Evolutionary conservation across 2,113 vertebrate species (phyloP), one percentile per base, ranked within the genome.

Genomic region (Nothocercus julius): DNA sequence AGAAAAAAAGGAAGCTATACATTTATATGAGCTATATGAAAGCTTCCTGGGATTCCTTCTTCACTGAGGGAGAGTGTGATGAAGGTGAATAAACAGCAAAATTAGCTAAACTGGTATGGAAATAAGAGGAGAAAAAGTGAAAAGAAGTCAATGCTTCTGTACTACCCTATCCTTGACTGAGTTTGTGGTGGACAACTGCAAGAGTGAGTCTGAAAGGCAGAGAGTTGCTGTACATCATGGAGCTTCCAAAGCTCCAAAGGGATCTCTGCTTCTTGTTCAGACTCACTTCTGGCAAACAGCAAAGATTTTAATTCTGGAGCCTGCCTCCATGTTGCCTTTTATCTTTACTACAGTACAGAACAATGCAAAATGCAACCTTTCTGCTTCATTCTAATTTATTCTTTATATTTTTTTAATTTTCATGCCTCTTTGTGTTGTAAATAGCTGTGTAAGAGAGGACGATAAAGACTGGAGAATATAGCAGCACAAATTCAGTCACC

Each of bases 191-290:
- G 54, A 45, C 17, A 47, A 15, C 34, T 79, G 59, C 30, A 59
- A 13, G 16, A 38, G 0, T 8, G 19, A 34, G 22, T 27, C 44
- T 1, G 1, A 69, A n/a, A 3, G 7, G 11, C 44, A 0, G 0
- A 66, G 42, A 28, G 16, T 62, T 58, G 56, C 51, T 82, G 76
- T 32, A 74, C 40, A 69, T 38, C 44, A n/a, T 12, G 20, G 14
- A 12, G 11, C 4, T 67, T 85, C 24, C 45, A 34, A 1, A 2
- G 14, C 36, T 80, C 30, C 49, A 47, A 47, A 61, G n/a, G 40
- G 51, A 74, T 38, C 28, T 20, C 0, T 1, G 9, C 6, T 56
- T 32, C 24, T 70, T 32, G 5, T 28, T 67, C 58, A 59, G 16
- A 27, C 45, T 17, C 16, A 2, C 19, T 80, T 63, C 36, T 83